These are phyloP conservation scores for Trochalopteron elliotii DNA, from an alignment of 2,113 vertebrate species.

Conservation along the genomic window DNA sequence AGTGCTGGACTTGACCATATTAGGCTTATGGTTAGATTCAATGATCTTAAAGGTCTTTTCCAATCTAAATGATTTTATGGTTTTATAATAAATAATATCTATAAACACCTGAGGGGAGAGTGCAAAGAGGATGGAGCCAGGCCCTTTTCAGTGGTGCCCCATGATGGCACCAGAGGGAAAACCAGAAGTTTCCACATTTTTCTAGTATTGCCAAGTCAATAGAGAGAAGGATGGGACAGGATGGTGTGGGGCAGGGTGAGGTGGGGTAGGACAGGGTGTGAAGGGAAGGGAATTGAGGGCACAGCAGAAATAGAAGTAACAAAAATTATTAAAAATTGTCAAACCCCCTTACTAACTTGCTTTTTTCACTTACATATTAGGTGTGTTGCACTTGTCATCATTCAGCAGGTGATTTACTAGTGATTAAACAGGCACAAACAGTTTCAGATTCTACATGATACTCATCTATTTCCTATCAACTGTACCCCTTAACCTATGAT, in stretches of 20 bases:
- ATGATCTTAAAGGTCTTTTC: neutral
- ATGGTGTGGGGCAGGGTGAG: fast-evolving
- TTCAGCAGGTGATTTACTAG: neutral
- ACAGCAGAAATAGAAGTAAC: neutral
- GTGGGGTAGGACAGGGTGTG: too few relatives aligned
- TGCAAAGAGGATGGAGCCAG: neutral
- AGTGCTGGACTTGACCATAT: neutral
- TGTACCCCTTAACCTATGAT: fast-evolving
- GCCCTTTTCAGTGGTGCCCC: neutral
- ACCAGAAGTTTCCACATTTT: neutral
- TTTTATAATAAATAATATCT: neutral
- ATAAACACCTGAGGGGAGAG: neutral
- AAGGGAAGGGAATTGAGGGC: neutral
- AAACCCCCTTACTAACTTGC: neutral
- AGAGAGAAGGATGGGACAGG: neutral
- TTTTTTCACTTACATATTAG: neutral
- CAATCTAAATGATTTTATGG: neutral
- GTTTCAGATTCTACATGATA: neutral
- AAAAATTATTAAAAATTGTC: neutral
- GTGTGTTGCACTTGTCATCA: neutral
- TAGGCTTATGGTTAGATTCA: neutral
- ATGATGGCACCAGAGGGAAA: neutral
- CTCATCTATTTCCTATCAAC: neutral
- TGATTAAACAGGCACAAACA: neutral
- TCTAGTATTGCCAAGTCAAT: neutral